Conservation (phyloP, 2,797 vertebrate genomes). For the Melanotaenia maccullochi region DNA sequence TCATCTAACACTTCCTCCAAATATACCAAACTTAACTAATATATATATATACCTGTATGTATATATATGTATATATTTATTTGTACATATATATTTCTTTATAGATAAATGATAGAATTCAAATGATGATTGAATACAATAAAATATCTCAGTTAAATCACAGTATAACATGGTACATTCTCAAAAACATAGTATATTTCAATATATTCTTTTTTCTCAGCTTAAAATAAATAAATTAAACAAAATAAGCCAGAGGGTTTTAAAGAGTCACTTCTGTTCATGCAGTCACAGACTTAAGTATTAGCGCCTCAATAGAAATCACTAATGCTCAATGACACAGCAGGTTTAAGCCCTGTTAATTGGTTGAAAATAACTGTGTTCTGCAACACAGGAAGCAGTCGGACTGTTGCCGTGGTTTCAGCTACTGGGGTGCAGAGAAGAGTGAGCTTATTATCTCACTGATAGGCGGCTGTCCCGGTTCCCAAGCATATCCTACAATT, state of each 20-base stretch:
- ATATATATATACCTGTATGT: constrained; percentile 83
- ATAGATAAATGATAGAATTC: constrained; percentile 85
- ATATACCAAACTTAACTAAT: constrained; percentile 88
- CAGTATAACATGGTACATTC: constrained; percentile 90
- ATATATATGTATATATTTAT: constrained; percentile 85
- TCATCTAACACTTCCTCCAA: constrained; percentile 88
- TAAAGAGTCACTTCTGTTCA: constrained; percentile 85
- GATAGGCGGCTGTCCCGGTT: constrained; percentile 69
- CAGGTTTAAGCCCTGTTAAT: constrained; percentile 80
- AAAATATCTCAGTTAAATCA: constrained; percentile 88
- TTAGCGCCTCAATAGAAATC: constrained; percentile 82
- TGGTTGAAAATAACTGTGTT: constrained; percentile 71
- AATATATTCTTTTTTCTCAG: constrained; percentile 82
- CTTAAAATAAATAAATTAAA: constrained; percentile 75
- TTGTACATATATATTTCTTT: constrained; percentile 86
- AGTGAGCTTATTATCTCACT: constrained; percentile 52
- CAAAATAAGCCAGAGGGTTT: constrained; percentile 83
- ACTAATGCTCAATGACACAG: constrained; percentile 79
- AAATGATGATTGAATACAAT: constrained; percentile 86
- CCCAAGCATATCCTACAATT: constrained; percentile 70
- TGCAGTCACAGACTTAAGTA: constrained; percentile 88
- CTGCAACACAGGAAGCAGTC: constrained; percentile 69
- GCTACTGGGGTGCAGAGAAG: constrained; percentile 60
- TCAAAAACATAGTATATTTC: constrained; percentile 88
- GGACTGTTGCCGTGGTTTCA: constrained; percentile 65